A percentile compares a stretch with the other conserved stretches of the same genome.
These are phyloP conservation scores for Hololepta plana DNA, from an alignment of 2,888 invertebrate species.

Conservation along the genomic window DNA sequence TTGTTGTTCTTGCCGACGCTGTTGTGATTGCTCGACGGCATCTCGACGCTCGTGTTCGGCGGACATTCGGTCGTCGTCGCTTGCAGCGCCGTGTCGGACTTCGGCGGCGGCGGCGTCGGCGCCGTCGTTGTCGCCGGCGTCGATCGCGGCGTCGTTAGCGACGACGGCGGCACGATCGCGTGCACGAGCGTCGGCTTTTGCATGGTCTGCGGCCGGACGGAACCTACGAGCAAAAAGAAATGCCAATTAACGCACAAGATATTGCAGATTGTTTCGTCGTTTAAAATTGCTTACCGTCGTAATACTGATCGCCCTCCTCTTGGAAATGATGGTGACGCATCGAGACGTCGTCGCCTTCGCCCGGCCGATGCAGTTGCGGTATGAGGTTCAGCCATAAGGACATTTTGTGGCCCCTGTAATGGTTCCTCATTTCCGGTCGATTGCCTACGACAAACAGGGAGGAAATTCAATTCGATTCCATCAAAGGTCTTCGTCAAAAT, in stretches of 20 bases:
- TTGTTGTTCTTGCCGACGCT: constrained; percentile 45
- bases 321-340: constrained; percentile 80
- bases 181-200: constrained; percentile 45
- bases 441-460: constrained; percentile 43
- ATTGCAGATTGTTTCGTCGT: constrained; percentile 1
- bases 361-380: constrained; percentile 76
- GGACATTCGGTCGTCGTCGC: constrained; percentile 56
- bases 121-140: constrained; percentile 20
- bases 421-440: constrained; percentile 66
- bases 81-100: constrained; percentile 29
- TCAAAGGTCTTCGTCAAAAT: too few species aligned
- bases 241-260: neutral
- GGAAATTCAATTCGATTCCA: too few species aligned
- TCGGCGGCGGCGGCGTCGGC: constrained; percentile 30
- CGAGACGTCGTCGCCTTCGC: constrained; percentile 59
- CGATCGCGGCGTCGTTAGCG: constrained; percentile 25
- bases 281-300: constrained; percentile 41
- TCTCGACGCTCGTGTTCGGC: constrained; percentile 36
- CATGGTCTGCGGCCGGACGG: constrained; percentile 56
- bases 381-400: constrained; percentile 83
- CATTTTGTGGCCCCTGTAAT: constrained; percentile 88
- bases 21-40: constrained; percentile 24
- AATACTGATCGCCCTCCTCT: constrained; percentile 60
- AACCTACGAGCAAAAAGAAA: too few species aligned
- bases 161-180: constrained; percentile 31